These are phyloP conservation scores for Tragelaphus strepsiceros DNA, from an alignment of 2,113 vertebrate species.

Conservation along the genomic window DNA sequence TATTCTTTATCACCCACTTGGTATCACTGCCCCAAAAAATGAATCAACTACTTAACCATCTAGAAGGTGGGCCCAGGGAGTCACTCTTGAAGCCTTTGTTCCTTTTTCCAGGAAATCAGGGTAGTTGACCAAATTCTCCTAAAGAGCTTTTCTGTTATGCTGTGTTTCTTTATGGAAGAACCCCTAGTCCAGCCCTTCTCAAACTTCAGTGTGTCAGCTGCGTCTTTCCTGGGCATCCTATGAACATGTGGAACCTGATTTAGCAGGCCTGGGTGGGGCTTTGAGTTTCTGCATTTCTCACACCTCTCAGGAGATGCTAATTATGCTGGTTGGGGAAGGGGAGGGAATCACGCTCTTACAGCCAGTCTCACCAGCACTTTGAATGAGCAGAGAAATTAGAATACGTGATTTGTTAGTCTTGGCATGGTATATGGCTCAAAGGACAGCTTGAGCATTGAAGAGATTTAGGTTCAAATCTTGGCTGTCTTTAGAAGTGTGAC, in stretches of 20 bases:
- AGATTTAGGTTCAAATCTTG: background rate
- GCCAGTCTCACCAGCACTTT: background rate
- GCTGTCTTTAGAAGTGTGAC: background rate
- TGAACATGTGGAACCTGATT: background rate
- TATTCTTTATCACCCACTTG: background rate
- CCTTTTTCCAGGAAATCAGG: background rate
- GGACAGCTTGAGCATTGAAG: background rate
- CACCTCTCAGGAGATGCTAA: background rate
- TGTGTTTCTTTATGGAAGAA: background rate
- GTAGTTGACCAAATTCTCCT: background rate
- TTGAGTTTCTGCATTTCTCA: background rate
- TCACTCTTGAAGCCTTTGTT: background rate
- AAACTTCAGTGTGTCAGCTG: background rate
- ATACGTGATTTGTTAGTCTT: background rate
- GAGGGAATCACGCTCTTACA: background rate
- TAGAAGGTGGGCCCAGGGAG: background rate
- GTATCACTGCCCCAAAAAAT: background rate
- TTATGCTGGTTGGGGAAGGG: background rate
- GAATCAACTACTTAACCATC: background rate
- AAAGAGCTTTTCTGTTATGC: background rate
- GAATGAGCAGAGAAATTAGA: background rate
- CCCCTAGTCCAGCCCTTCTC: background rate
- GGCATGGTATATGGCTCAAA: background rate
- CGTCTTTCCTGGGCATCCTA: background rate
- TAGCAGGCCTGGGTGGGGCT: background rate